Conservation (phyloP, 1,140 invertebrate genomes). For the Musca domestica region DNA sequence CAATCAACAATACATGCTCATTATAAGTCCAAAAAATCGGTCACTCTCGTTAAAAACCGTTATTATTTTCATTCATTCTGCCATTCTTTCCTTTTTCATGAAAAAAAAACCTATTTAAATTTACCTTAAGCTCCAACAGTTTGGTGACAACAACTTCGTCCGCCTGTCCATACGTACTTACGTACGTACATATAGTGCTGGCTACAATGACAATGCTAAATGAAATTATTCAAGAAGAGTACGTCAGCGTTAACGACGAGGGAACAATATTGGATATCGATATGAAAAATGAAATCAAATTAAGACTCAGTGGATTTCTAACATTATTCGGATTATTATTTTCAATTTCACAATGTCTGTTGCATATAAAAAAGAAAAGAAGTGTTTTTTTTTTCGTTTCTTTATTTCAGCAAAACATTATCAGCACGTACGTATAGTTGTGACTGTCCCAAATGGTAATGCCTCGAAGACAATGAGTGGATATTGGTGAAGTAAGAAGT, state of each 20-base stretch:
- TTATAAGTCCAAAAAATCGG: not conserved
- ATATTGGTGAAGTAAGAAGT: no score
- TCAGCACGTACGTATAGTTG: not conserved
- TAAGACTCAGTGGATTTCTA: constrained; percentile 13
- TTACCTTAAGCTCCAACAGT: not conserved
- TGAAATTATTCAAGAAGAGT: constrained; percentile 17
- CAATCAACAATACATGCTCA: no score
- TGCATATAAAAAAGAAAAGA: not conserved
- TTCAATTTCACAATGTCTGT: not conserved
- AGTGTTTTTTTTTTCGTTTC: not conserved
- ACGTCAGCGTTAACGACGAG: constrained; percentile 6
- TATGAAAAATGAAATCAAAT: constrained; percentile 19
- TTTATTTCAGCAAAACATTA: not conserved
- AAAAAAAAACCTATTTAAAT: not conserved
- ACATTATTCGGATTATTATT: constrained; percentile 3
- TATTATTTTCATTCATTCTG: constrained; percentile 4
- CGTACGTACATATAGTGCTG: no score
- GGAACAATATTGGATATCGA: constrained; percentile 10
- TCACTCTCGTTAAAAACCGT: not conserved
- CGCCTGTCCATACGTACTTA: no score
- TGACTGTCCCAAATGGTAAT: not conserved
- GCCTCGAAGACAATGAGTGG: not conserved
- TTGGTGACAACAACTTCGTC: not conserved
- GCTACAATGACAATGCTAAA: not conserved
- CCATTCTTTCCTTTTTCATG: not conserved